Base-by-base conservation (phyloP, 2,113 vertebrate genomes). In the Alces alces region DNA sequence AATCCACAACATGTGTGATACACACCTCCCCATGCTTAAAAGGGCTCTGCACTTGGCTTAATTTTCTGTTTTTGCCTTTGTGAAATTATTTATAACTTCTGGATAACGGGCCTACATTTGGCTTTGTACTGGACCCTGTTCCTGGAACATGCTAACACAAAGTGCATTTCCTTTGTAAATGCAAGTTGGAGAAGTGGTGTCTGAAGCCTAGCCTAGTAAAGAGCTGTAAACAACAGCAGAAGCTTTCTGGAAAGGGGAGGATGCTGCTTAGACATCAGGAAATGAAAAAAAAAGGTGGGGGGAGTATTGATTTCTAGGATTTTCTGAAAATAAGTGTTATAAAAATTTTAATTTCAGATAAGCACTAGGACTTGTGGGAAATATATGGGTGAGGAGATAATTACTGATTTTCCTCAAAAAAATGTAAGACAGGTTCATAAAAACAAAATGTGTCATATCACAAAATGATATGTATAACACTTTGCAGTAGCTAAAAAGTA, bases 1-100 rank as follows among this genome's bases (percentile, higher is more conserved):
- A 54, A 14, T 5, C 4, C 1, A 13, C 0, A 11, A 2, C 45
- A 19, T 6, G 4, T 5, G 2, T 3, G 28, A 0, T 4, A 23
- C 55, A 43, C 14, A 55, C 54, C 23, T 0, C 17, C 23, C 4
- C 19, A 19, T 9, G n/a, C 17, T 93, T 14, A 36, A 13, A 64
- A 60, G 43, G 39, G 2, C 23, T 57, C n/a, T 39, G 47, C 10
- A 17, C 12, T 5, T 80, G 13, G 16, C 23, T 84, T 66, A 79
- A 16, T 28, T 14, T 8, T 47, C 52, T n/a, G 5, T 36, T 79
- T 17, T 9, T 64, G 30, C 19, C n/a, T 50, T 70, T 14, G 45
- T 39, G 19, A 79, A 83, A 84, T 70, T 78, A 15, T 2, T n/a
- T 54, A 23, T 12, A 6, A 30, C 57, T 78, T 91, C 85, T 95